These are phyloP conservation scores for Oreochromis aureus DNA, from an alignment of 2,113 vertebrate species.

Conservation along the genomic window DNA sequence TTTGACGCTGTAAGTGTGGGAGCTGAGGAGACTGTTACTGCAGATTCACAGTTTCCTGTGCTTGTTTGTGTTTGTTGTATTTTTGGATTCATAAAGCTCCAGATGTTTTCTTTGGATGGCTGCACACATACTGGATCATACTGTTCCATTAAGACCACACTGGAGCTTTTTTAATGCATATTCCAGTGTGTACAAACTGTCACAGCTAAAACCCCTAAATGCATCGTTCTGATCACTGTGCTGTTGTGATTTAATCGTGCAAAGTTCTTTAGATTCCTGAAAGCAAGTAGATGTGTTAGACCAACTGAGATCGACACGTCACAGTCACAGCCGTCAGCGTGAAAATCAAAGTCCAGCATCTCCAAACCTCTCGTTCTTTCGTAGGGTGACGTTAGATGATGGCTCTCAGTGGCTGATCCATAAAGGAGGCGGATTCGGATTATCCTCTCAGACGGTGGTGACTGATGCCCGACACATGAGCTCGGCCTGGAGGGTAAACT, in stretches of 20 bases:
- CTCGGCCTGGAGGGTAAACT: constrained; percentile 28
- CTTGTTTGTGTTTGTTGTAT: background rate
- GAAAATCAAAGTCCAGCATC: background rate
- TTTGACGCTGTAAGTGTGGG: background rate
- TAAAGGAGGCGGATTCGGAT: constrained; percentile 45
- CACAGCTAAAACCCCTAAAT: background rate
- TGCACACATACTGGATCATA: too few relatives aligned
- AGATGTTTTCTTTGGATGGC: background rate
- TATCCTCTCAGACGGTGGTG: constrained; percentile 52
- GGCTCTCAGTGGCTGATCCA: constrained; percentile 55
- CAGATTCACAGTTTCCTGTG: background rate
- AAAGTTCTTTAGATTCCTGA: background rate
- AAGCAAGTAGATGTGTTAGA: background rate
- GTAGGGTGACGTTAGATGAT: constrained; percentile 52
- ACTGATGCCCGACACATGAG: constrained; percentile 52
- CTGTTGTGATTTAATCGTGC: background rate
- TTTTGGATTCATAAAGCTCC: background rate
- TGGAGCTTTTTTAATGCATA: background rate
- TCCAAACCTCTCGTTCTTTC: background rate
- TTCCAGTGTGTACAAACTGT: background rate
- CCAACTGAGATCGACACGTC: accelerated
- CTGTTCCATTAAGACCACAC: background rate
- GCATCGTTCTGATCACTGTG: background rate
- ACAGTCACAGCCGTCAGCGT: background rate
- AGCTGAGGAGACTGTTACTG: background rate